phyloP scores from a whole-genome alignment of 2,113 vertebrate species.

The Channa argus region DNA sequence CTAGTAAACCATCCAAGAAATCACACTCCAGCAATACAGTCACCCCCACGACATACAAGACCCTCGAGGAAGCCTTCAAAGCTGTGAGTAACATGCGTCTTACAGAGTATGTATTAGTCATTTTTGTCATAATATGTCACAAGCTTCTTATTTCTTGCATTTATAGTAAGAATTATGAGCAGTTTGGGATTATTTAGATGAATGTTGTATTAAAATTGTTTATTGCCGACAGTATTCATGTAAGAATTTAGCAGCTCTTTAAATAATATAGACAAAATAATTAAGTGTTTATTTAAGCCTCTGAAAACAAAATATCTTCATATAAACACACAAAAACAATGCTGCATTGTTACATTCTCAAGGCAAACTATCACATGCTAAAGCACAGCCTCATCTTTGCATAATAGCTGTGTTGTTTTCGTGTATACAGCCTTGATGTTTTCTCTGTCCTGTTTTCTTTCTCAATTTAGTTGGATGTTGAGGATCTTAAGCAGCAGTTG shows the following conservation, averaged over 20 bases:
- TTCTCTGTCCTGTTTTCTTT: constrained; percentile 8
- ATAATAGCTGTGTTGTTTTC: constrained; percentile 45
- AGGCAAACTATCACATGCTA: constrained; percentile 56
- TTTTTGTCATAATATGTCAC: no score
- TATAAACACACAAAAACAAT: background rate
- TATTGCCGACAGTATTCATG: background rate
- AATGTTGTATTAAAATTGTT: background rate
- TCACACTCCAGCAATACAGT: constrained; percentile 9
- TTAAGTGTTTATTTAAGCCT: background rate
- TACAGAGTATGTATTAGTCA: no score
- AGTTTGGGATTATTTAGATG: background rate
- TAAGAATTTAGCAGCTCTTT: background rate
- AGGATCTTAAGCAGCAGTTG: constrained; percentile 90
- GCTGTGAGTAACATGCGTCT: constrained; percentile 83
- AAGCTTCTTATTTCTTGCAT: no score
- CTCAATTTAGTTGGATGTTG: constrained; percentile 82
- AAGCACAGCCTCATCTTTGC: background rate
- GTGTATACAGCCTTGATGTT: background rate
- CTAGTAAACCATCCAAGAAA: constrained; percentile 80
- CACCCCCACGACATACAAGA: constrained; percentile 75
- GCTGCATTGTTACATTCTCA: constrained; percentile 9
- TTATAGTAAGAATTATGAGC: no score
- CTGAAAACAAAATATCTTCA: background rate
- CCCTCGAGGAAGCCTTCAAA: constrained; percentile 90
- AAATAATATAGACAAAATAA: background rate